A percentile compares a stretch with the other conserved stretches of the same genome.
phyloP scores from a whole-genome alignment of 2,113 vertebrate genomes.

The Melierax canorus region DNA sequence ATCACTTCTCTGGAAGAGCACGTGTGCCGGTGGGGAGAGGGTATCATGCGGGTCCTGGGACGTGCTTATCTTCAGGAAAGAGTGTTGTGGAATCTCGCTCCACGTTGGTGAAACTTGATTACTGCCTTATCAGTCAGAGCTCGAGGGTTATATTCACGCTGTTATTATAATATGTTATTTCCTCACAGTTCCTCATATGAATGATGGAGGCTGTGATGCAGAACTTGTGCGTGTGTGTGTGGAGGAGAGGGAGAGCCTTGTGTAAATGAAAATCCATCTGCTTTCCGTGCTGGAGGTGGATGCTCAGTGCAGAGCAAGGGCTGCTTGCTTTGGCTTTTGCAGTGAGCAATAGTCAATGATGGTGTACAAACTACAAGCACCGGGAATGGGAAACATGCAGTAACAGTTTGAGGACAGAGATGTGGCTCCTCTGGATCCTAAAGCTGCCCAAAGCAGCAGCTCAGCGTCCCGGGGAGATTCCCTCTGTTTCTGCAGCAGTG shows the following conservation, averaged over 20 bases:
- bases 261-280: neutral
- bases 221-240: neutral
- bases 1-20: neutral
- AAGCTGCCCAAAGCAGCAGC: neutral
- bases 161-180: neutral
- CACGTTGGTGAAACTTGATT: neutral
- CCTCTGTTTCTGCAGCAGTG: neutral
- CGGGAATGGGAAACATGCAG: neutral
- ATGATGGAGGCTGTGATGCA: neutral
- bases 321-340: neutral
- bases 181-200: neutral
- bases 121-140: slow-evolving; percentile 23
- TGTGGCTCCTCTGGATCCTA: neutral
- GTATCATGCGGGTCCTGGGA: neutral
- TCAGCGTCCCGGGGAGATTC: neutral
- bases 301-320: neutral
- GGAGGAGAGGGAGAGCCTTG: neutral
- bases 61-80: neutral
- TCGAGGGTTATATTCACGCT: neutral
- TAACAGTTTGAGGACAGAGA: neutral
- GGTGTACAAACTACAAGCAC: neutral
- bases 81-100: neutral
- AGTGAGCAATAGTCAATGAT: neutral
- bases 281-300: neutral
- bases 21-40: neutral